Base-by-base conservation (phyloP, 2,888 invertebrate genomes). In the Ophion slaviceki region DNA sequence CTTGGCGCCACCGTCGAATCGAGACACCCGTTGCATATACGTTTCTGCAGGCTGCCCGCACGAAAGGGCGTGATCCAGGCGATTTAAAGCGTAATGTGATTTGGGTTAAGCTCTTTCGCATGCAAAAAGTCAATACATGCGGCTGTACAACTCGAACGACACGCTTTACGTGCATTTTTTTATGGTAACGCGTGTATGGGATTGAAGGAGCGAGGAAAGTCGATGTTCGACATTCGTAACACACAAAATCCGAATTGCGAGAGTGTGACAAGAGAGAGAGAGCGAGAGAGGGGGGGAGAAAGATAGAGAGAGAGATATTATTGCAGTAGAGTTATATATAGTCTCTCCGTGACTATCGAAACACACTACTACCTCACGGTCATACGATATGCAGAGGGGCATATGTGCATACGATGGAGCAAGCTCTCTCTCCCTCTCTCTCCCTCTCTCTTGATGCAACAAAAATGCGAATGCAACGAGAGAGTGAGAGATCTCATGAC, bases 331-430 rank as follows among this genome's bases (percentile, higher is more conserved):
- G 71, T 80, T 47, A 71, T 77, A 47, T 14, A 68, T 66, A 20
- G 57, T 59, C 36, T 61, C 68, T 47, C 28, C 57, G 67, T 24
- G 79, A 14, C 59, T 76, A 53, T 71, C 72, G 74, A 62, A 86
- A 82, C 80, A 84, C 82, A 79, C 80, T 80, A 75, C 86, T 75
- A 72, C 82, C 81, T 86, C 86, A 87, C 78, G 87, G 87, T 81
- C 87, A 84, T 80, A 64, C 78, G 64, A 82, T 82, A 70, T 62
- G 62, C 72, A 72, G 11, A 72, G 32, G 68, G 77, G 67, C 67
- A 72, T 40, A 80, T 53, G 53, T 28, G 40, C 59, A 77, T 45
- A 17, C 67, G 57, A 75, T 53, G 66, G 47, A 75, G 74, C 67
- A 68, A 59, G 32, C 74, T 79, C 82, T 77, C 82, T 32, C 32